These are phyloP conservation scores for Nebria ingens DNA, from an alignment of 1,140 invertebrate genomes.

Conservation along the genomic window DNA sequence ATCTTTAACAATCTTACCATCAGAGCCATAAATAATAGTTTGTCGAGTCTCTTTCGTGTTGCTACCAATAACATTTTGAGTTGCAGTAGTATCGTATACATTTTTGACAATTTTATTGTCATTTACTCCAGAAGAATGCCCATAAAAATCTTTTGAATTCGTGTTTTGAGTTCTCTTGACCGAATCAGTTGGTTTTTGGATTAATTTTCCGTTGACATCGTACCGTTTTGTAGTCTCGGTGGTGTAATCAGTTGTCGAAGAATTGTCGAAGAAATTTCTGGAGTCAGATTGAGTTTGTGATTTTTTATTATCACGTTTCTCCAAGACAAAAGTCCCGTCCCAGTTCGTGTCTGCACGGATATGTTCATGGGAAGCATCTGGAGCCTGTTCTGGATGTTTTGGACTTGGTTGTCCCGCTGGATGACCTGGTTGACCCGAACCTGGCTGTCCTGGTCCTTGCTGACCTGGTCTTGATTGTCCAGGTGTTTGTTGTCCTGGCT, in stretches of 20 bases:
- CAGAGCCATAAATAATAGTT: background rate
- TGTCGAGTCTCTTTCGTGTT: slow-evolving; percentile 6
- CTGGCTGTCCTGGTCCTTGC: background rate
- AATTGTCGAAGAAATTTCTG: background rate
- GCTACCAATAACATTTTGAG: slow-evolving; percentile 28
- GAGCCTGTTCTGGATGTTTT: too few relatives aligned
- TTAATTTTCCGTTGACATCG: background rate
- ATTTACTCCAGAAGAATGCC: slow-evolving; percentile 22
- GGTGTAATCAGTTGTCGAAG: background rate
- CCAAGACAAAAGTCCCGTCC: slow-evolving; percentile 8
- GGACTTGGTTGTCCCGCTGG: background rate
- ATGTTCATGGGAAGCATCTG: too few relatives aligned
- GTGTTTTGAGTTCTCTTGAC: slow-evolving; percentile 10
- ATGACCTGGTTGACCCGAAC: background rate
- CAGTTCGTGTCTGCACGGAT: background rate
- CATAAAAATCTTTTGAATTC: slow-evolving; percentile 27
- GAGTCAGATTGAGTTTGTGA: background rate
- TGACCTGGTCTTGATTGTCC: background rate
- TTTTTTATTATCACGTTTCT: slow-evolving; percentile 5
- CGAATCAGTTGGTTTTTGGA: slow-evolving; percentile 18
- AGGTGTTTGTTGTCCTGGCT: background rate
- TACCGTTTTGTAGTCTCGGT: background rate
- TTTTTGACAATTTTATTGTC: slow-evolving; percentile 23
- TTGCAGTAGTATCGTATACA: slow-evolving; percentile 26
- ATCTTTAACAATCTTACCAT: slow-evolving; percentile 24